Percentiles rank a stretch among this genome's conserved stretches.
phyloP scores from a whole-genome alignment of 2,888 invertebrate genomes.

The Hydroisotoma schaefferi region DNA sequence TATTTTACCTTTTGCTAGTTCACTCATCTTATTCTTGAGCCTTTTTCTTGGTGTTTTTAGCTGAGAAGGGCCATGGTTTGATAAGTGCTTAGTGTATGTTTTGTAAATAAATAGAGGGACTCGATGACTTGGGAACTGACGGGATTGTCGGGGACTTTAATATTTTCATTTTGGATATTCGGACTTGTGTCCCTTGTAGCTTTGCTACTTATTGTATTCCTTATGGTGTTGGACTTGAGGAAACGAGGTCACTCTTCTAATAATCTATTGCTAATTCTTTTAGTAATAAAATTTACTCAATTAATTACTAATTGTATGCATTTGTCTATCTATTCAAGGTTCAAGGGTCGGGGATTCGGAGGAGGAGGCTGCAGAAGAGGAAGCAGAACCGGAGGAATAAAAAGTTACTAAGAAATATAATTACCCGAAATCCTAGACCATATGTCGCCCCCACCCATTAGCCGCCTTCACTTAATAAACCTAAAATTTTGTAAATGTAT shows the following conservation, averaged over 20 bases:
- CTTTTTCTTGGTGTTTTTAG: too few relatives aligned
- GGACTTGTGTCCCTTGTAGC: slow-evolving; percentile 17
- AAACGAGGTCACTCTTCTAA: slow-evolving; percentile 7
- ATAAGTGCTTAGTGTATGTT: too few relatives aligned
- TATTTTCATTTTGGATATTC: slow-evolving; percentile 24
- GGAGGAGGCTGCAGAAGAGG: too few relatives aligned
- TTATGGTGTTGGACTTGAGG: slow-evolving; percentile 23
- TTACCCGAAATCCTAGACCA: too few relatives aligned
- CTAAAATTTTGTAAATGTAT: too few relatives aligned
- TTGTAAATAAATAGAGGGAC: background rate
- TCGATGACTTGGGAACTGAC: slow-evolving; percentile 23
- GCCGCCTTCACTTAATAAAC: too few relatives aligned
- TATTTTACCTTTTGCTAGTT: background rate
- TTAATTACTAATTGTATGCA: background rate
- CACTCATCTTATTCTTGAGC: too few relatives aligned
- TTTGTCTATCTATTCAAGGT: background rate
- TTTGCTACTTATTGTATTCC: slow-evolving; percentile 22
- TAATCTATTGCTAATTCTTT: background rate
- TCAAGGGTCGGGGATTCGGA: too few relatives aligned
- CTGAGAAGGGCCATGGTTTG: too few relatives aligned
- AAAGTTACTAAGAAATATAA: too few relatives aligned
- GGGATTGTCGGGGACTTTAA: slow-evolving; percentile 26
- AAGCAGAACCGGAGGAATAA: too few relatives aligned
- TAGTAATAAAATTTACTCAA: background rate
- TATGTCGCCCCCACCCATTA: too few relatives aligned